phyloP scores from a whole-genome alignment of 2,888 invertebrate species.

The Drosophila cracens region DNA sequence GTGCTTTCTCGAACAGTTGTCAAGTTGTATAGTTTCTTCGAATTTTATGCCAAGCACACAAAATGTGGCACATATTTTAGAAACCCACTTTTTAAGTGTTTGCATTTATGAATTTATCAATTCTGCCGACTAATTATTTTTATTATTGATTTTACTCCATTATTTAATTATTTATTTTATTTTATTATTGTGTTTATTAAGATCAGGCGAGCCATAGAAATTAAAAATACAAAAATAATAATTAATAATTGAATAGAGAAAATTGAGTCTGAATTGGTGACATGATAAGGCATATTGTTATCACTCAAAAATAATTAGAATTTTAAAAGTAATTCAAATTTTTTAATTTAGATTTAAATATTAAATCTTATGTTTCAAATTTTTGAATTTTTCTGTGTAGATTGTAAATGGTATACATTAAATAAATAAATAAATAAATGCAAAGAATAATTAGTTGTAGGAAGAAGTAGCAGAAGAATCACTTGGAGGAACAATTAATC shows the following conservation, averaged over 20 bases:
- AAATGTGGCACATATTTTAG: neutral
- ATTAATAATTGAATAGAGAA: neutral
- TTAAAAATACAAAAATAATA: neutral
- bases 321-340: neutral
- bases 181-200: too few relatives aligned
- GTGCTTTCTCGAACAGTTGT: constrained; percentile 21
- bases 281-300: neutral
- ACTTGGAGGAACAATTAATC: too few relatives aligned
- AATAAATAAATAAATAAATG: neutral
- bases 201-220: neutral
- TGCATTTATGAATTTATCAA: too few relatives aligned
- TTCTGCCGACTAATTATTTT: too few relatives aligned
- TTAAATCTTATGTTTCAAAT: too few relatives aligned
- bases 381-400: too few relatives aligned
- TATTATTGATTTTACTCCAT: too few relatives aligned
- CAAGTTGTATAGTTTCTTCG: constrained; percentile 4
- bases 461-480: neutral
- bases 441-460: too few relatives aligned
- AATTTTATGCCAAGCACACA: neutral
- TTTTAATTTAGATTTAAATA: neutral
- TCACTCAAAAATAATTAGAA: neutral
- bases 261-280: neutral
- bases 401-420: too few relatives aligned
- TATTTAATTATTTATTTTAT: too few relatives aligned
- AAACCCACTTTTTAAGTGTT: neutral